Evolutionary conservation across 1,140 invertebrate species (phyloP), one percentile per base, ranked within the genome.

Genomic region (Condylostylus longicornis): DNA sequence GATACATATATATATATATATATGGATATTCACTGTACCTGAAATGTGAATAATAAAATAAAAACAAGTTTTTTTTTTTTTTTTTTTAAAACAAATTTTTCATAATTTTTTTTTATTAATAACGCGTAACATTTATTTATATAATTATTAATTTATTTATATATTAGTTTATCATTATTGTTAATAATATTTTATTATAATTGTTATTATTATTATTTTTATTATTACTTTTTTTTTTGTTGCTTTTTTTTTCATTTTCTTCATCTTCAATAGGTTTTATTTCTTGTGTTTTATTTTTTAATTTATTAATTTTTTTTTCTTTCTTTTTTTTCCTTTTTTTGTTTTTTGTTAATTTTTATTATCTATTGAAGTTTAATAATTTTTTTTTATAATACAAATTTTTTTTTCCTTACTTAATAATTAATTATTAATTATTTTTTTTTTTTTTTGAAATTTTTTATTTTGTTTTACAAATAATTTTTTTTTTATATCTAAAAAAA

Each of bases 101-200:
- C 53, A 54, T 46, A 45, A 52, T 51, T 46, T 45, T 56, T 52
- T 57, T 57, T 58, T 55, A 52, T 58, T 58, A 58, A 58, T 58
- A 58, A 58, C 56, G 56, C 55, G 50, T 58, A 58, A 58, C 56
- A 58, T 58, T 58, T 58, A 58, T 57, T 58, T 58, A 58, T 58
- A 58, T 58, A 58, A 50, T 58, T 53, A 58, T 58, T 55, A 43
- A 27, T 39, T 41, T 38, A 35, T 40, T 27, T 31, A 40, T 34
- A 38, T 19, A 35, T 39, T 18, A 21, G 18, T 40, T 38, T 38
- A 10, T 13, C 12, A 12, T 18, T 17, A 14, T 31, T 14, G 6
- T 33, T 12, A 4, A 14, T 33, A 14, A 33, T 12, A 33, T 33
- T 33, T 8, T 14, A 8, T 33, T 33, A 14, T 20, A 33, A 17